Conservation (phyloP, 1,140 invertebrate genomes). For the Luehdorfia chinensis region DNA sequence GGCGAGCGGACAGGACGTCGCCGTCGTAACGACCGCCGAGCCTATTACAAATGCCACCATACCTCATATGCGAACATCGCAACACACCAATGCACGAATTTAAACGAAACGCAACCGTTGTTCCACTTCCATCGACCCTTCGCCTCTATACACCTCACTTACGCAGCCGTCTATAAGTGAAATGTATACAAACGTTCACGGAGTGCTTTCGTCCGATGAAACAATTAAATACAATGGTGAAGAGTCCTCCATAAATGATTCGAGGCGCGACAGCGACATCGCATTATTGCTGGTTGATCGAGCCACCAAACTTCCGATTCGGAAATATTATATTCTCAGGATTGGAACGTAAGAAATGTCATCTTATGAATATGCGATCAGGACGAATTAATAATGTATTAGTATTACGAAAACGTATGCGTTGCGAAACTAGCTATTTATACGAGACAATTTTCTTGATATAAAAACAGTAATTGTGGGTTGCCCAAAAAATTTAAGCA, state of each 20-base stretch:
- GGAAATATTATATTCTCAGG: conserved; percentile 70
- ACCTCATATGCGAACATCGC: conserved; percentile 59
- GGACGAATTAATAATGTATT: conserved; percentile 26
- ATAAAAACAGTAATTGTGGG: conserved; percentile 15
- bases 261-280: conserved; percentile 66
- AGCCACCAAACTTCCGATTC: conserved; percentile 74
- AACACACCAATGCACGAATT: conserved; percentile 38
- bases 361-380: conserved; percentile 30
- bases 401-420: conserved; percentile 37
- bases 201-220: conserved; percentile 12
- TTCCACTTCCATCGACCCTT: conserved; percentile 55
- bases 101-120: conserved; percentile 40
- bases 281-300: conserved; percentile 70
- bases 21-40: conserved; percentile 72
- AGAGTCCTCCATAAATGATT: conserved; percentile 63
- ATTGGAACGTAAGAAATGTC: conserved; percentile 55
- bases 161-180: conserved; percentile 35
- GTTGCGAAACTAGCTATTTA: conserved; percentile 20
- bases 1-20: conserved; percentile 70
- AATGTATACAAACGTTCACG: conserved; percentile 39
- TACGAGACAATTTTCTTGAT: not conserved
- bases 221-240: conserved; percentile 38
- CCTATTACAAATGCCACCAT: conserved; percentile 72
- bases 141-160: conserved; percentile 28
- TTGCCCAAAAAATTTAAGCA: not conserved